Evolutionary conservation across 2,113 vertebrate species (phyloP).

Genomic region (Spea multiplicata): DNA sequence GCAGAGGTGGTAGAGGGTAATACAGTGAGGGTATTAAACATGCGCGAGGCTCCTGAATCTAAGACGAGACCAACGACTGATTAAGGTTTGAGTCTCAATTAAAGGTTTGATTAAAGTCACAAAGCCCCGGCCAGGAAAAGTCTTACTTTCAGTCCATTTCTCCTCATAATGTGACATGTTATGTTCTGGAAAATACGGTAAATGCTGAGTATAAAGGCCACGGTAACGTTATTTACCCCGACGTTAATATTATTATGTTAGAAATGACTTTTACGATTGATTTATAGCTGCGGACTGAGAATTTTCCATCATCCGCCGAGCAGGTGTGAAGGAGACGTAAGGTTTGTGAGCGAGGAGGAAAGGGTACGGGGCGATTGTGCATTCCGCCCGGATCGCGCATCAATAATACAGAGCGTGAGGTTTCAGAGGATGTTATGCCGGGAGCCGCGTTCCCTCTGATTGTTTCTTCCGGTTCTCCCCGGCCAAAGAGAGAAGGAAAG

Average conservation of each 20-base stretch:
- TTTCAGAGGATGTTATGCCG: not conserved
- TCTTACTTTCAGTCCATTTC: not conserved
- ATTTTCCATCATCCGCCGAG: not conserved
- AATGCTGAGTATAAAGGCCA: not conserved
- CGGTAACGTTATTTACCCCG: not conserved
- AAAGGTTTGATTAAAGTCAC: not conserved
- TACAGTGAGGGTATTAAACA: too few relatives aligned
- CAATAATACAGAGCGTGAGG: not conserved
- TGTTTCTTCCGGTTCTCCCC: not conserved
- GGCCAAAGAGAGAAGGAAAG: too few relatives aligned
- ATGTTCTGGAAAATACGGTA: too few relatives aligned
- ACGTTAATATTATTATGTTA: conserved; percentile 19
- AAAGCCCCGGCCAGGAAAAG: not conserved
- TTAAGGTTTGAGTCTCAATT: too few relatives aligned
- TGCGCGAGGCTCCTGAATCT: too few relatives aligned
- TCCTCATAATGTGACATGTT: not conserved
- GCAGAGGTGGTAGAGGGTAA: not conserved
- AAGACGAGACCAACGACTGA: too few relatives aligned
- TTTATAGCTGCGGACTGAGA: not conserved
- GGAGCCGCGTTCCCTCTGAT: not conserved
- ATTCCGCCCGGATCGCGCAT: conserved; percentile 4
- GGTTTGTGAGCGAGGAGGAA: not conserved
- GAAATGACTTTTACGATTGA: conserved; percentile 33
- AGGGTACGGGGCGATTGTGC: conserved; percentile 1
- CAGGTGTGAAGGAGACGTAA: not conserved